phyloP scores from a whole-genome alignment of 2,797 vertebrate species.

The Trichosurus vulpecula region DNA sequence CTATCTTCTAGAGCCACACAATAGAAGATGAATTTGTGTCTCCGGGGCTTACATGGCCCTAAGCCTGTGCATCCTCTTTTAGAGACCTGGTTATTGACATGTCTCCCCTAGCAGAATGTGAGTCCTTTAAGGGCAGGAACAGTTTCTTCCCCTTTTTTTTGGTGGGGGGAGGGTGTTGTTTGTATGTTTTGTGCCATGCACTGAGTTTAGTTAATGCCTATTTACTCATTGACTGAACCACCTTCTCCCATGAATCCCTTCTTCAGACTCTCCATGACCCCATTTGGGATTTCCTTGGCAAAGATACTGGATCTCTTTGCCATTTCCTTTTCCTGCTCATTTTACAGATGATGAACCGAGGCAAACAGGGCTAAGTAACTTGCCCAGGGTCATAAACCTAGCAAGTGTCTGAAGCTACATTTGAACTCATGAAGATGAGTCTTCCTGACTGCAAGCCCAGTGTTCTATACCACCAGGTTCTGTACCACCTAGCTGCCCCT shows the following conservation, averaged over 20 bases:
- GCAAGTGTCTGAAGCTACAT: neutral
- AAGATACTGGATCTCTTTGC: neutral
- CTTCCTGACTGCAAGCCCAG: neutral
- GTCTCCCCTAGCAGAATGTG: neutral
- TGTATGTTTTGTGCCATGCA: neutral
- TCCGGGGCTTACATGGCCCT: neutral
- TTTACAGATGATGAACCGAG: neutral
- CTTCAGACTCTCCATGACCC: neutral
- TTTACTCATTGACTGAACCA: neutral
- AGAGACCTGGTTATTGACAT: neutral
- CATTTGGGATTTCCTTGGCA: neutral
- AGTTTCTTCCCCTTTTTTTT: neutral
- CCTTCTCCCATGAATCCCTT: neutral
- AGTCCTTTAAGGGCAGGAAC: neutral
- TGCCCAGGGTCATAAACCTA: neutral
- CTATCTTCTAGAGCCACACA: neutral
- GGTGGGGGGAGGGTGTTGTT: no score
- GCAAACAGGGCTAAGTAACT: neutral
- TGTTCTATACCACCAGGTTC: rapidly evolving
- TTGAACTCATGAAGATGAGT: neutral
- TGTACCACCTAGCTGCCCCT: neutral
- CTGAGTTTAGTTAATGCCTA: neutral
- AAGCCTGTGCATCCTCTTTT: neutral
- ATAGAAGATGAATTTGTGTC: constrained; percentile 17
- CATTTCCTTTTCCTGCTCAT: neutral